These are phyloP conservation scores for Hydrocynus forskahlii DNA, from an alignment of 2,797 vertebrate species.

Conservation along the genomic window DNA sequence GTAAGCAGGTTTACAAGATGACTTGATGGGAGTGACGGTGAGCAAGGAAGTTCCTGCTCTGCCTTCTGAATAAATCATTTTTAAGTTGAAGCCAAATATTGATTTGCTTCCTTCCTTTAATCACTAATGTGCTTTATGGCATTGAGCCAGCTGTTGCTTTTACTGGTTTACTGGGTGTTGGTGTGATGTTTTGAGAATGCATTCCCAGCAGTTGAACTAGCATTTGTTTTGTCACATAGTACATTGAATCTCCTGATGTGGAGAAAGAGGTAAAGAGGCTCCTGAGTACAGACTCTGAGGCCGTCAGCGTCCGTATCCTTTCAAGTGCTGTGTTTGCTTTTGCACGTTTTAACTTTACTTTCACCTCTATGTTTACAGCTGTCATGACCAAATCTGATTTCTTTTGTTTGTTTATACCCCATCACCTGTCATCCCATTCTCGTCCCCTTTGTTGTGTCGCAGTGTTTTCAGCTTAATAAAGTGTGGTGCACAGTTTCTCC, in stretches of 20 bases:
- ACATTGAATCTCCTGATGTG: slow-evolving; percentile 91
- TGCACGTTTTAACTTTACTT: not conserved
- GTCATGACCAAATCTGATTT: not conserved
- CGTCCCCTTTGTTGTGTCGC: not conserved
- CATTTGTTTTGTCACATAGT: slow-evolving; percentile 72
- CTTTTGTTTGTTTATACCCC: not conserved
- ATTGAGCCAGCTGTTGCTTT: slow-evolving; percentile 60
- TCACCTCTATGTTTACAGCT: not conserved
- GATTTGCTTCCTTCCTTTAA: slow-evolving; percentile 75
- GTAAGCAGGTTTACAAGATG: slow-evolving; percentile 68
- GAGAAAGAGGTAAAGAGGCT: slow-evolving; percentile 96
- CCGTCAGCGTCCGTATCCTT: slow-evolving; percentile 95
- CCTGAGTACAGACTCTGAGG: slow-evolving; percentile 92
- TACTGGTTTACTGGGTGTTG: slow-evolving; percentile 34
- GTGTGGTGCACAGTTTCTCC: slow-evolving; percentile 7
- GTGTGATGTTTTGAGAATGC: not conserved
- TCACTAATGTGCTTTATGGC: slow-evolving; percentile 78
- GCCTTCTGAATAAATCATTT: slow-evolving; percentile 75
- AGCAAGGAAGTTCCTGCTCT: slow-evolving; percentile 64
- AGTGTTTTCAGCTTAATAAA: not conserved
- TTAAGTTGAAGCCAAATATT: slow-evolving; percentile 68
- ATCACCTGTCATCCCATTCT: no score
- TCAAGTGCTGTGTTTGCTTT: not conserved
- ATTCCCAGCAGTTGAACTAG: slow-evolving; percentile 5
- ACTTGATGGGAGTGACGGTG: slow-evolving; percentile 71